These are phyloP conservation scores for Phallusia fumigata DNA, from an alignment of 23 tunicate species.

Conservation along the genomic window DNA sequence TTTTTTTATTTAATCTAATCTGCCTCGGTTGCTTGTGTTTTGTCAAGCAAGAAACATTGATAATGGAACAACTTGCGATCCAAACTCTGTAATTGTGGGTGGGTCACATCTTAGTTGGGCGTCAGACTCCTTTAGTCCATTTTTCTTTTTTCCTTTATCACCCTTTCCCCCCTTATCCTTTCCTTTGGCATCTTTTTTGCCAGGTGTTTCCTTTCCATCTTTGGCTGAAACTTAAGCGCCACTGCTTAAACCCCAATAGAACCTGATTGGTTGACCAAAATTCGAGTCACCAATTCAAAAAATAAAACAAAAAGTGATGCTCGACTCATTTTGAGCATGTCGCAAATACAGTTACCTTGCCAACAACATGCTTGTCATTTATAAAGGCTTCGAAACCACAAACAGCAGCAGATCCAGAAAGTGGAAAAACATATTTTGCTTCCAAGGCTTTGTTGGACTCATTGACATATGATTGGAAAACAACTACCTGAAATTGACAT, in stretches of 20 bases:
- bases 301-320: too few relatives aligned
- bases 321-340: too few relatives aligned
- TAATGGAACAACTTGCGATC: constrained; percentile 29
- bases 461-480: constrained; percentile 67
- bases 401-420: constrained; percentile 64
- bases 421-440: constrained; percentile 90
- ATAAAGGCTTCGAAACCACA: constrained; percentile 95
- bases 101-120: constrained; percentile 57
- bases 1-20: too few relatives aligned
- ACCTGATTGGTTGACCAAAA: too few relatives aligned
- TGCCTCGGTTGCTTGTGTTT: too few relatives aligned
- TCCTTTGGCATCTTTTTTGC: constrained; percentile 52
- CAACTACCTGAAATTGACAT: constrained; percentile 36
- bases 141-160: constrained; percentile 55
- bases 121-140: constrained; percentile 30
- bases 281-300: too few relatives aligned
- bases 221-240: too few relatives aligned
- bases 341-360: constrained; percentile 29
- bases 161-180: constrained; percentile 57
- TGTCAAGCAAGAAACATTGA: too few relatives aligned
- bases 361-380: constrained; percentile 82
- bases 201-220: constrained; percentile 42
- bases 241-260: too few relatives aligned
- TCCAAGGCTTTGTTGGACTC: constrained; percentile 35
- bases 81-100: constrained; percentile 48